Conservation (phyloP, 2,113 vertebrate species). For the Anser brachyrhynchus region DNA sequence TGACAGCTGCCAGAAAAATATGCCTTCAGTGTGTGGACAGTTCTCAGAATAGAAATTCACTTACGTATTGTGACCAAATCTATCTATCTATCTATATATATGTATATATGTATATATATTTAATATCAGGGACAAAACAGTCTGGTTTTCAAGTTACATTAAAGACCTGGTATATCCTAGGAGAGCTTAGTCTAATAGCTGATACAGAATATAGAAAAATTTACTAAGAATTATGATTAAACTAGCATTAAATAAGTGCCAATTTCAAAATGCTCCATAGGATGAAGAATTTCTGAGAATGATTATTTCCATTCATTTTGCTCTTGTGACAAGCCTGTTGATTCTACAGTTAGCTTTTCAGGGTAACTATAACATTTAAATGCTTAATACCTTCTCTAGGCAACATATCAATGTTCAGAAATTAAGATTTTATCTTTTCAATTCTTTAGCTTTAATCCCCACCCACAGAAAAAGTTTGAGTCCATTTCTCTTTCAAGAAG, state of each 20-base stretch:
- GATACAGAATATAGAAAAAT: not conserved
- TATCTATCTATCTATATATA: not conserved
- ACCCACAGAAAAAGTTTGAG: not conserved
- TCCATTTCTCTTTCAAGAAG: too few species aligned
- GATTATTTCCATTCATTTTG: not conserved
- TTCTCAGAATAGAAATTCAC: not conserved
- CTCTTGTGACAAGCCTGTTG: not conserved
- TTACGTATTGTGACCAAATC: not conserved
- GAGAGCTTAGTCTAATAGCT: not conserved
- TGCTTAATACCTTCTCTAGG: too few species aligned
- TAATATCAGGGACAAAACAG: not conserved
- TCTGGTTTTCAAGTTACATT: not conserved
- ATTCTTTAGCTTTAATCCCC: not conserved
- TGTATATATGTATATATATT: too few species aligned
- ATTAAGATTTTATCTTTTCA: not conserved
- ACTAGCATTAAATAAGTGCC: not conserved
- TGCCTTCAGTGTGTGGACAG: too few species aligned
- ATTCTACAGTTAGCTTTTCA: not conserved
- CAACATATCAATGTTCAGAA: not conserved
- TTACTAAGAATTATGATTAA: not conserved
- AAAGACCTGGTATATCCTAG: not conserved
- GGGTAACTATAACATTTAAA: not conserved
- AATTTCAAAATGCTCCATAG: not conserved
- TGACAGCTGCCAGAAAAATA: not conserved
- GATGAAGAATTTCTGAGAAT: not conserved